Percentiles rank a stretch among this genome's conserved stretches.
Evolutionary conservation across 2,113 vertebrate genomes (phyloP).

Genomic region (Bombycilla garrulus): DNA sequence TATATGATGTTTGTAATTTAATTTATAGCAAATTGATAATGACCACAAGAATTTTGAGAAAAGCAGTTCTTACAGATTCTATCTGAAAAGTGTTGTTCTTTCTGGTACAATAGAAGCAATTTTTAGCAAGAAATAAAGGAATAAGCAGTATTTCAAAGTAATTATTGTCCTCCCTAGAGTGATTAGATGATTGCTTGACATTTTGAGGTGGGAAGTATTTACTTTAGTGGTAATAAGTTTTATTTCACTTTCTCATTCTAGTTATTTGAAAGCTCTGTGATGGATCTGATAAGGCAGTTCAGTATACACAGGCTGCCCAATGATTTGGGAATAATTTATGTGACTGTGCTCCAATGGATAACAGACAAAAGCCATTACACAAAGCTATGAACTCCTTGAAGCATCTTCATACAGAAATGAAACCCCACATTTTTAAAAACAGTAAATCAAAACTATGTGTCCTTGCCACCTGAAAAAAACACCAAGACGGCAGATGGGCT

Average conservation of each 20-base stretch:
- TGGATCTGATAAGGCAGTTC: background rate
- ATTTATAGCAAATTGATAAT: background rate
- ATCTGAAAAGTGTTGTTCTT: background rate
- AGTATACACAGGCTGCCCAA: background rate
- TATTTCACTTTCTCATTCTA: background rate
- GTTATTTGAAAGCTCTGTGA: background rate
- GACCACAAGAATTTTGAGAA: background rate
- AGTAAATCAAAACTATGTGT: background rate
- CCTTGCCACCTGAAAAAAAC: background rate
- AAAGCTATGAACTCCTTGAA: background rate
- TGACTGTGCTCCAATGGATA: background rate
- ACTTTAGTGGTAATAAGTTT: background rate
- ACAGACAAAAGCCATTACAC: background rate
- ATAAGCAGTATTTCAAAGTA: background rate
- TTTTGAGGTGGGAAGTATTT: background rate
- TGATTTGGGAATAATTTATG: background rate
- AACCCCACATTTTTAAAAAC: background rate
- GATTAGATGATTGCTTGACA: background rate
- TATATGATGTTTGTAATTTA: background rate
- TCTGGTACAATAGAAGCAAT: background rate
- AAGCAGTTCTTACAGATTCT: background rate
- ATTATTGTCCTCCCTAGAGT: background rate
- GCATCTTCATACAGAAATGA: background rate
- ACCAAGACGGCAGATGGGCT: background rate
- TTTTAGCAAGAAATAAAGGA: background rate